Evolutionary conservation across 2,797 vertebrate genomes (phyloP).

Genomic region (Sphenopsis melanotis): DNA sequence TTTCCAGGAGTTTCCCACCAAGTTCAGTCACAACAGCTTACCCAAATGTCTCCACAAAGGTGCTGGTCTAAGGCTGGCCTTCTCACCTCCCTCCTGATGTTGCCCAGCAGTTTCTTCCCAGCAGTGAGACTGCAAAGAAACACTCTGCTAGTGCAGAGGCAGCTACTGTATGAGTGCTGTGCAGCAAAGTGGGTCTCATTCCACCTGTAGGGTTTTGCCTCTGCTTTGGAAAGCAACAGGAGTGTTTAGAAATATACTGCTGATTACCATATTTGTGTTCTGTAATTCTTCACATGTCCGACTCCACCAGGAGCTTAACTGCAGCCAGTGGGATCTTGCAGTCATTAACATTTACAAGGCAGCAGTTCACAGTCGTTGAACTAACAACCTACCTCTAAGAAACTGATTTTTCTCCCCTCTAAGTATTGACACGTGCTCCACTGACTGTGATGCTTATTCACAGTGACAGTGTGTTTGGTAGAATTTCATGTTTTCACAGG

Average conservation of each 20-base stretch:
- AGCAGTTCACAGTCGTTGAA: conserved; percentile 53
- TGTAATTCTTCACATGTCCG: conserved; percentile 48
- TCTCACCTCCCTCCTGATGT: background rate
- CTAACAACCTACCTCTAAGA: conserved; percentile 55
- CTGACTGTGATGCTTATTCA: conserved; percentile 51
- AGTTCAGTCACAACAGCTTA: background rate
- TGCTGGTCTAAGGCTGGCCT: background rate
- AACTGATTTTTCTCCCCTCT: conserved; percentile 51
- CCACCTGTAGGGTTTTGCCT: background rate
- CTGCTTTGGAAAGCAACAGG: background rate
- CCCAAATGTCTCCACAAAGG: background rate
- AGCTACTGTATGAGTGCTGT: accelerated
- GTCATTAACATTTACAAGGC: conserved; percentile 64
- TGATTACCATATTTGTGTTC: conserved; percentile 53
- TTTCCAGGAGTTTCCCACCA: background rate
- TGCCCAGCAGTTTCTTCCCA: background rate
- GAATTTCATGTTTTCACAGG: conserved; percentile 53
- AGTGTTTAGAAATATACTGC: conserved; percentile 37
- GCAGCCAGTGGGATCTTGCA: conserved; percentile 58
- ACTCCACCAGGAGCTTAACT: conserved; percentile 58
- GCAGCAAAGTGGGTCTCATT: background rate
- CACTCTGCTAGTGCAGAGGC: background rate
- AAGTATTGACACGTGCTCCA: conserved; percentile 44
- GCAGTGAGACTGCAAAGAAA: background rate
- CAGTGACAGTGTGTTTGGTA: conserved; percentile 47